Conservation (phyloP, 2,797 vertebrate genomes). For the Hylomyscus alleni region DNA sequence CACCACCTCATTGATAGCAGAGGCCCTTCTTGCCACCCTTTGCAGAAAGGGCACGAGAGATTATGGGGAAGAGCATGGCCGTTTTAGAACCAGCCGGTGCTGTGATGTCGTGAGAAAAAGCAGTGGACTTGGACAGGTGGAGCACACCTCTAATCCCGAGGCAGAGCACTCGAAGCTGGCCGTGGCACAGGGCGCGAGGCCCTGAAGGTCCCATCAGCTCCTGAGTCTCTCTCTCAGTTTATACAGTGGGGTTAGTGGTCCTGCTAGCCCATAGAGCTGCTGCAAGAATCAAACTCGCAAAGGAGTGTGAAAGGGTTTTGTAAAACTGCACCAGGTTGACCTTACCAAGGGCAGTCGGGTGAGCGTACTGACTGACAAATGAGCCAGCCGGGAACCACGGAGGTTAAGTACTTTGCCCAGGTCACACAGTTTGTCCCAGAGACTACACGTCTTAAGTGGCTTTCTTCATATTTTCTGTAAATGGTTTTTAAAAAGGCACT, state of each 20-base stretch:
- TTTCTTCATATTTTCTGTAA: constrained; percentile 32
- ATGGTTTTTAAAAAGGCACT: background rate
- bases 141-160: background rate
- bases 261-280: background rate
- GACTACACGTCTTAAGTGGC: background rate
- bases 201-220: background rate
- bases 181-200: background rate
- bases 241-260: background rate
- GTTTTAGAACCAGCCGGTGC: background rate
- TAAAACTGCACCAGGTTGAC: background rate
- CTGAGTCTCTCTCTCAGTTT: constrained; percentile 9
- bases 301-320: background rate
- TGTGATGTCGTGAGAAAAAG: constrained; percentile 33
- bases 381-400: background rate
- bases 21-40: background rate
- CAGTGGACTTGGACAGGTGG: background rate
- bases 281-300: background rate
- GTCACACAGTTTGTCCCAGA: constrained; percentile 27
- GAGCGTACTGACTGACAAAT: background rate
- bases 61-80: background rate
- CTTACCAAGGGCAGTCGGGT: background rate
- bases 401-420: constrained; percentile 20
- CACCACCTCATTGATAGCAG: background rate
- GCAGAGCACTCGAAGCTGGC: background rate
- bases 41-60: too few species aligned